Evolutionary conservation across 2,888 invertebrate genomes (phyloP), one percentile per base, ranked within the genome.

Genomic region (Acanthoscelides obtectus): DNA sequence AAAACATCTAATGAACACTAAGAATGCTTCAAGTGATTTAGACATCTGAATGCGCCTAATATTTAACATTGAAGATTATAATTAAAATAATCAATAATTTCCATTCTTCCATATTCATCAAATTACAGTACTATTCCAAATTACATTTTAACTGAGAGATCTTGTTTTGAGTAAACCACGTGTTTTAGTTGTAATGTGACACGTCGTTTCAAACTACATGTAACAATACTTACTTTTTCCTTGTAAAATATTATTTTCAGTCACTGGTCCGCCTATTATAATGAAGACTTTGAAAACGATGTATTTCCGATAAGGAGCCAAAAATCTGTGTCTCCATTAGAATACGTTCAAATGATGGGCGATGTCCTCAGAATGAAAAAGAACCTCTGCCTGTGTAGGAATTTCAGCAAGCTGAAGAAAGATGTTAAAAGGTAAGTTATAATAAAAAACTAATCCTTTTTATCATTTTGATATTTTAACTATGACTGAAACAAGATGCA

Each of bases 331-430:
- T 75, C 80, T 68, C 78, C 81, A 19, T 17, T 80, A 6, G 95
- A 97, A 81, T 97, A 94, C 85, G 93, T 97, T 0, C 90, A 90
- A 66, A 93, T 98, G 85, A 90, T 99, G 71, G 87, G 90, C 63
- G 99, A 99, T 86, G 93, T 94, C 70, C 87, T 99, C 71, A 92
- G 93, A 80, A 93, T 99, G 89, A 93, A 94, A 82, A 99, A 99
- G 86, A 99, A 99, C 86, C 88, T 98, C 17, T 96, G 97, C 80
- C 84, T 99, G 6, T 98, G 97, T 81, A 87, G 99, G 27, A 94
- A 99, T 86, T 99, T 99, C 84, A 91, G 94, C 77, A 88, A 88
- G 70, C 86, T 98, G 75, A 94, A 97, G 81, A 98, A 89, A 4
- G 89, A 90, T 20, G 90, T 94, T 2, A 88, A 91, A 72, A 90